Base-by-base conservation (phyloP, 2,888 invertebrate genomes). In the Philereme vetulata region DNA sequence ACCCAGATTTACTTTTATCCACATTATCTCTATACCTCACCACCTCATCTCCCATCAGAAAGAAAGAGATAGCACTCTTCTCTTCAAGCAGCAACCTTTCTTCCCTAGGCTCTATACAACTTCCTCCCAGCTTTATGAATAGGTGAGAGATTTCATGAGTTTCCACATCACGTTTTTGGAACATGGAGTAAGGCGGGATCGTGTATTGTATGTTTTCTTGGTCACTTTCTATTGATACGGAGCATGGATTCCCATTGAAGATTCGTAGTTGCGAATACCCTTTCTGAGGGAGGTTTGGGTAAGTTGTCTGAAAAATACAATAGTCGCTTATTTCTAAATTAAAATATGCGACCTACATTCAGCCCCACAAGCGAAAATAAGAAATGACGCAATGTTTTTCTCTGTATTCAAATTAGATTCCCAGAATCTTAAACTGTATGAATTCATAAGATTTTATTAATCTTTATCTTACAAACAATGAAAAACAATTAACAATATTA, bases 221-320 rank as follows among this genome's bases (percentile, higher is more conserved):
- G 57, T 93, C 93, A 44, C 85, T 85, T 32, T 94, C 87, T 51
- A 95, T 87, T 3, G 81, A 76, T 5, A 90, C 62, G 3, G 86
- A 77, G 61, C 93, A 93, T 7, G 84, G 80, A 52, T 93, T 83
- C 2, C 93, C 92, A 71, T 95, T 95, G 75, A 93, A 95, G 53
- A 95, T 82, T 50, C 95, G 86, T 4, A 95, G 66, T 81, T 95
- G 95, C 0, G 93, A 92, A 11, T 85, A 72, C 0, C 93, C 94
- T 0, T 76, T 60, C 32, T 86, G 75, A 0, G 95, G 95, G 6
- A 94, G 71, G 9, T 92, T 79, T 0, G 95, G 94, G 73, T 94
- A 93, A 0, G 94, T 94, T 63, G 85, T 82, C 94, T 94, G 82
- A 7, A 87, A 60, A 51, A 48, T 7, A 42, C 40, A 49, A 40